phyloP scores from a whole-genome alignment of 1,140 invertebrate species.

The Ylistrum balloti region DNA sequence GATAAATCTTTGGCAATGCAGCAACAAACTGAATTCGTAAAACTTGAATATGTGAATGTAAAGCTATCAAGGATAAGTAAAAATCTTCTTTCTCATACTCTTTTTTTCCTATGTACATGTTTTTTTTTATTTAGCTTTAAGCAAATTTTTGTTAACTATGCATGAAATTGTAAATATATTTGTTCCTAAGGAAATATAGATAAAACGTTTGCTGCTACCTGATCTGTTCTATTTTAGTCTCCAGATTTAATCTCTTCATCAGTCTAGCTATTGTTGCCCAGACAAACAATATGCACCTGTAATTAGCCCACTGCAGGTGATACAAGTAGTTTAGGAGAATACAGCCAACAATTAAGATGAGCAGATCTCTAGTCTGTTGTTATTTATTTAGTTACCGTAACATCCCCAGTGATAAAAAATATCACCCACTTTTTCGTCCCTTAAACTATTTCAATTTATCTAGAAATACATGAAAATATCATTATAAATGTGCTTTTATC shows the following conservation, averaged over 20 bases:
- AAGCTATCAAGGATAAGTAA: neutral
- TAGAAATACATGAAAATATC: too few species aligned
- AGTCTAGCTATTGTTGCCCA: neutral
- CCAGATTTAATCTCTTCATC: neutral
- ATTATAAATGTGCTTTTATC: too few species aligned
- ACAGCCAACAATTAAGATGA: neutral
- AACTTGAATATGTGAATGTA: too few species aligned
- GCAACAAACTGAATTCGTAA: too few species aligned
- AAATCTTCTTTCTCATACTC: neutral
- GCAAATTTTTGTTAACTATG: neutral
- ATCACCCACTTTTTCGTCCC: neutral
- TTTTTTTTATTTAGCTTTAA: neutral
- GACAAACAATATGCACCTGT: slow-evolving; percentile 1
- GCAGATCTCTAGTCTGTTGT: too few species aligned
- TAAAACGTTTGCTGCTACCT: neutral
- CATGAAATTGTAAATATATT: neutral
- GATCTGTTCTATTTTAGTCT: neutral
- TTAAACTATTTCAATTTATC: too few species aligned
- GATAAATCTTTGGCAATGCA: too few species aligned
- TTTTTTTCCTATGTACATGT: too few species aligned
- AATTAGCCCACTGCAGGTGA: slow-evolving; percentile 21
- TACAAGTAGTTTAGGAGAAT: neutral
- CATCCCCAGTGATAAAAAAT: neutral
- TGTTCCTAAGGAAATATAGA: neutral
- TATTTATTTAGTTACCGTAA: neutral